Conservation (phyloP, 1,140 invertebrate species). For the Anadara kagoshimensis region DNA sequence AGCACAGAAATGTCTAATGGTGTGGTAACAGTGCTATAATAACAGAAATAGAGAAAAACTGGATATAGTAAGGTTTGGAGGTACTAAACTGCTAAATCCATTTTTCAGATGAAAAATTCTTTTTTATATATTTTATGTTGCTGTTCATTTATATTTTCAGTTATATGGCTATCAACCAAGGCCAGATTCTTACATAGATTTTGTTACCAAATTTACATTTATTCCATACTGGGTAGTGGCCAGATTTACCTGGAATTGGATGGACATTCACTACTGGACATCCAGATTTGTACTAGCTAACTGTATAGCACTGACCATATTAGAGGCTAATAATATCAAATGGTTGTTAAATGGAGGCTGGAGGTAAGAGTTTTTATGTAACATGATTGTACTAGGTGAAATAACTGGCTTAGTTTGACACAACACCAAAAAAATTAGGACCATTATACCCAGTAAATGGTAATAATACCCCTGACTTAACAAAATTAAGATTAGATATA, state of each 20-base stretch:
- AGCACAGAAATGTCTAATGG: too few species aligned
- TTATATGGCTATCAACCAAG: background rate
- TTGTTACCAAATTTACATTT: conserved; percentile 9
- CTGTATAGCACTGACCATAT: conserved; percentile 9
- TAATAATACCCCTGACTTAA: too few species aligned
- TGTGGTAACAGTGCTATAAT: too few species aligned
- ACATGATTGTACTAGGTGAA: background rate
- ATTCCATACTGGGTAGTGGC: conserved; percentile 6
- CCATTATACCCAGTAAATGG: too few species aligned
- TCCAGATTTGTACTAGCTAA: conserved; percentile 14
- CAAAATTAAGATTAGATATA: too few species aligned
- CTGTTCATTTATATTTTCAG: background rate
- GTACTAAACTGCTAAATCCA: too few species aligned
- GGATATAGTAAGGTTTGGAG: too few species aligned
- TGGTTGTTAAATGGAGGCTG: conserved; percentile 5
- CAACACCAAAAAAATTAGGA: too few species aligned
- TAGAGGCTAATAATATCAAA: conserved; percentile 10
- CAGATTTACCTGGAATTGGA: conserved; percentile 5
- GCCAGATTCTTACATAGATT: background rate
- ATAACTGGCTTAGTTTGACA: background rate
- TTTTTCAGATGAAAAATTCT: too few species aligned
- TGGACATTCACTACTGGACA: conserved; percentile 16
- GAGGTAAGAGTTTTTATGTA: conserved; percentile 9
- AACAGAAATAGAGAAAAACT: too few species aligned
- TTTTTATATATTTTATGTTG: too few species aligned